Percentiles rank a stretch among this genome's conserved stretches.
Evolutionary conservation across 2,113 vertebrate genomes (phyloP).

Genomic region (Macaca mulatta): DNA sequence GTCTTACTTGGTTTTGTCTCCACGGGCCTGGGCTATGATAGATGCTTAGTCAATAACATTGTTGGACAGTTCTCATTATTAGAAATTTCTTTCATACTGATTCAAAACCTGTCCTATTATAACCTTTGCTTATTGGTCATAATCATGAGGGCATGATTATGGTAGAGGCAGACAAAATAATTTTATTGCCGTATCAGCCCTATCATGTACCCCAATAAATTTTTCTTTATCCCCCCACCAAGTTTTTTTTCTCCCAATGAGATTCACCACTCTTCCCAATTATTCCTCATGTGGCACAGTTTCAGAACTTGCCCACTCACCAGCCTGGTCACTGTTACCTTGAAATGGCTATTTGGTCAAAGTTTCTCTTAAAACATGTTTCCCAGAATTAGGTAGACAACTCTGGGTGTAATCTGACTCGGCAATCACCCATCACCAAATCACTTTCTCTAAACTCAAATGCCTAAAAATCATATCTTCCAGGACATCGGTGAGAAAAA

Average conservation of each 20-base stretch:
- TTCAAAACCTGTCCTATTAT: background rate
- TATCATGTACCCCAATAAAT: background rate
- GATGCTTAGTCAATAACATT: background rate
- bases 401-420: background rate
- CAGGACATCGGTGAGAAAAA: background rate
- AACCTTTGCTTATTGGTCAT: background rate
- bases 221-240: background rate
- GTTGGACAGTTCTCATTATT: background rate
- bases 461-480: background rate
- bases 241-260: background rate
- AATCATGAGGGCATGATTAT: background rate
- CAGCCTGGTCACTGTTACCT: background rate
- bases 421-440: background rate
- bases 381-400: background rate
- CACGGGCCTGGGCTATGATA: background rate
- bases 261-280: background rate
- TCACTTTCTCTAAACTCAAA: background rate
- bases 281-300: background rate
- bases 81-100: background rate
- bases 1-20: background rate
- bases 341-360: background rate
- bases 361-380: background rate
- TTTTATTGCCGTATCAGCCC: background rate
- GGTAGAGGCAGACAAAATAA: background rate
- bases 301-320: background rate